Evolutionary conservation across 2,888 invertebrate genomes (phyloP), one percentile per base, ranked within the genome.

Genomic region (Cryptocheilus praepositus): DNA sequence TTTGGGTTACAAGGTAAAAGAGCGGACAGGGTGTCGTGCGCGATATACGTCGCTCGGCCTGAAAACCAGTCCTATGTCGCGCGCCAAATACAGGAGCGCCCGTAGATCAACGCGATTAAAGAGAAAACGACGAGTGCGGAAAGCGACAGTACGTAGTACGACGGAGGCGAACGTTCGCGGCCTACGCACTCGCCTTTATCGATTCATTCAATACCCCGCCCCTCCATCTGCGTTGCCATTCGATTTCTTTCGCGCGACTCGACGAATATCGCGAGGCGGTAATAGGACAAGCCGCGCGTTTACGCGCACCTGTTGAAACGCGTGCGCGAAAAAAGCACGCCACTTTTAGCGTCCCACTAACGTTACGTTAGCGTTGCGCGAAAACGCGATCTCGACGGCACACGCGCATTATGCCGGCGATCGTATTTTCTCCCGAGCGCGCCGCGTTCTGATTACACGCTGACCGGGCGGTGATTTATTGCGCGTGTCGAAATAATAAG

Each of bases 131-230:
- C 60, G 36, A 36, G 36, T 7, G 36, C 36, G 62, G 74, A 71
- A 74, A 77, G 61, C 61, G 67, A 73, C 62, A 54, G 58, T 67
- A 61, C 59, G 76, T 78, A 73, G 73, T 72, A 71, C 67, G 72
- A 77, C 73, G 78, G 76, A 72, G 79, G 73, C 70, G 72, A 75
- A 64, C 73, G 61, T 49, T 70, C 62, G 45, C 73, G 61, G 65
- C 78, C 81, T 71, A 81, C 82, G 76, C 80, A 44, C 49, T 59
- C 61, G 65, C 70, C 68, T 81, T 78, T 82, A 82, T 82, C 78
- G 79, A 77, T 77, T 80, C 81, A 75, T 79, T 80, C 77, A 73
- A 54, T 64, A 64, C 64, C 70, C 64, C 53, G 52, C 61, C 46
- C 49, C 21, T 53, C 36, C 46, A 36, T 46, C 58, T 44, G 59